phyloP scores from a whole-genome alignment of 2,797 vertebrate species.

The Eulemur albifrons region DNA sequence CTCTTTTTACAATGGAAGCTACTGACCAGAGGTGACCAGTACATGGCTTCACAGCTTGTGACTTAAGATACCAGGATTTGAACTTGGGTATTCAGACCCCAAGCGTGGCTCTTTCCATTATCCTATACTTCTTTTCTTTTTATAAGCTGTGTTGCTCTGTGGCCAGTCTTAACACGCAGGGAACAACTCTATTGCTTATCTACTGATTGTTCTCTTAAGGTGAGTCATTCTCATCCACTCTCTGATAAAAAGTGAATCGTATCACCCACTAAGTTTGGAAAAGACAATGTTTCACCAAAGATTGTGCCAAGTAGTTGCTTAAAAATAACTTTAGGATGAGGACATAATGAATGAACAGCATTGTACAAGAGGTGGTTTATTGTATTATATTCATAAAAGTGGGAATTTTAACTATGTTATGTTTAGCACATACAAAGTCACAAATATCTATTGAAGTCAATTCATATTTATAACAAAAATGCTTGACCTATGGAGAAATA shows the following conservation, averaged over 20 bases:
- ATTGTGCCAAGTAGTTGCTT: not conserved
- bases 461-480: not conserved
- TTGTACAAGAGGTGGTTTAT: not conserved
- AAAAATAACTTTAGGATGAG: not conserved
- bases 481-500: not conserved
- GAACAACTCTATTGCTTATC: not conserved
- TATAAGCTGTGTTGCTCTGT: not conserved
- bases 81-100: not conserved
- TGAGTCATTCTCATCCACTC: not conserved
- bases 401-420: not conserved
- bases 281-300: not conserved
- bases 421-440: not conserved
- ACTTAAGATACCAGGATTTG: not conserved
- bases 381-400: not conserved
- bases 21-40: not conserved
- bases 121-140: not conserved
- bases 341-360: not conserved
- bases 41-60: not conserved
- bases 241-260: not conserved
- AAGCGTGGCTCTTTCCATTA: not conserved
- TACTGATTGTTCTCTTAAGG: not conserved
- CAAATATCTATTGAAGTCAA: conserved; percentile 3
- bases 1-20: not conserved
- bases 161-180: not conserved
- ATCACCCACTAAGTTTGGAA: not conserved